Base-by-base conservation (phyloP, 1,140 invertebrate species). In the Eupeodes corollae region DNA sequence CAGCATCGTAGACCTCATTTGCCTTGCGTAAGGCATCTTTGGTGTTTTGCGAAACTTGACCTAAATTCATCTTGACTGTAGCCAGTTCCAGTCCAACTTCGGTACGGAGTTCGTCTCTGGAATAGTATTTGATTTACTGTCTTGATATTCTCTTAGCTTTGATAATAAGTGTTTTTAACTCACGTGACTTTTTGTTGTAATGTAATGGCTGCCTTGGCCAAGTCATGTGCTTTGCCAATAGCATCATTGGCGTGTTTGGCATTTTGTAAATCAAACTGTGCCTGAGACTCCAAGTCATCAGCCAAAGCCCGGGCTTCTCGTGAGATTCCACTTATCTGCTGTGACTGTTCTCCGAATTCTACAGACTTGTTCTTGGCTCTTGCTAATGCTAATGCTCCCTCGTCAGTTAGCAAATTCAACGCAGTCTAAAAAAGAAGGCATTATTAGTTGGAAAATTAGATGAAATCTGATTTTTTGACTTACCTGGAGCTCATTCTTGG, bases 291-390 rank as follows among this genome's bases (percentile, higher is more conserved):
- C 49, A 83, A 78, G 70, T 79, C 73, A 53, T 92, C 84, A 2
- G 89, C 88, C 3, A 87, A 57, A 12, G 78, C 66, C 16, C 91
- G 75, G 5, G 93, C 89, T 63, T 92, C 83, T 47, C 88, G 79
- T 0, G 93, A 90, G 39, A 95, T 88, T 13, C 81, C 75, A 1
- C 91, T 91, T 86, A 97, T 95, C 55, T 88, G 82, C 18, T 86
- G 76, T 14, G 88, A 94, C 59, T 94, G 88, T 53, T 91, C 84
- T 6, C 91, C 92, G 66, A 91, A 89, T 67, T 89, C 80, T 38
- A 82, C 77, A 0, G 91, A 88, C 35, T 88, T 80, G 54, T 86
- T 80, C 59, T 80, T 77, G 0, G 92, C 92, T 55, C 85, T 83
- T 1, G 77, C 68, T 37, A 95, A 68, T 0, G 90, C 89, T 18